Conservation (phyloP, 2,888 invertebrate species). For the Helleia helle region DNA sequence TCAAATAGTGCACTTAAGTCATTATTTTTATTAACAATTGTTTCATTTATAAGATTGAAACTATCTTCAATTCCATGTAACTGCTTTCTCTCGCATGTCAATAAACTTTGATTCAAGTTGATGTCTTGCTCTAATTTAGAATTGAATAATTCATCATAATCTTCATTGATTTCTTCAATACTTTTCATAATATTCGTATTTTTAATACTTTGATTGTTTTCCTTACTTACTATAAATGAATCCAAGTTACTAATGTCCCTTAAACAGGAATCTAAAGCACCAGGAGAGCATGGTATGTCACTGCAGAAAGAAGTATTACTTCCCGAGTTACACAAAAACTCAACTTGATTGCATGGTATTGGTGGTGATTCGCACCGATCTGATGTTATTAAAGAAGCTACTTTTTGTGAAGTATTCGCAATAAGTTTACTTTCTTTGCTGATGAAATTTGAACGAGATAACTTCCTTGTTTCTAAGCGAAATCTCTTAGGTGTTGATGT, state of each 20-base stretch:
- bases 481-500: conserved; percentile 53
- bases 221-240: conserved; percentile 31
- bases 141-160: conserved; percentile 43
- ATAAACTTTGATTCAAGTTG: conserved; percentile 24
- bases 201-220: conserved; percentile 12
- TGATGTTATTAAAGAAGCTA: conserved; percentile 18
- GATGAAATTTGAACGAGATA: conserved; percentile 11
- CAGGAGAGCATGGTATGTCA: conserved; percentile 44
- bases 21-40: conserved; percentile 54
- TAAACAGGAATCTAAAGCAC: conserved; percentile 30
- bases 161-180: neutral
- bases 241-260: conserved; percentile 35
- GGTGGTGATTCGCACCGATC: conserved; percentile 48
- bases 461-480: conserved; percentile 32
- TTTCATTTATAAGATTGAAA: conserved; percentile 68
- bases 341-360: conserved; percentile 59
- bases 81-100: conserved; percentile 25
- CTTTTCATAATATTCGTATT: neutral
- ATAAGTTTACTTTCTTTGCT: conserved; percentile 11
- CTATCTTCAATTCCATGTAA: conserved; percentile 45
- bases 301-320: conserved; percentile 32
- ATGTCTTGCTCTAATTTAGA: conserved; percentile 32
- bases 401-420: conserved; percentile 29
- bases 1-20: conserved; percentile 40
- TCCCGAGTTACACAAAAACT: conserved; percentile 46